Evolutionary conservation across 2,888 invertebrate species (phyloP).

Genomic region (Drosophila yooni): DNA sequence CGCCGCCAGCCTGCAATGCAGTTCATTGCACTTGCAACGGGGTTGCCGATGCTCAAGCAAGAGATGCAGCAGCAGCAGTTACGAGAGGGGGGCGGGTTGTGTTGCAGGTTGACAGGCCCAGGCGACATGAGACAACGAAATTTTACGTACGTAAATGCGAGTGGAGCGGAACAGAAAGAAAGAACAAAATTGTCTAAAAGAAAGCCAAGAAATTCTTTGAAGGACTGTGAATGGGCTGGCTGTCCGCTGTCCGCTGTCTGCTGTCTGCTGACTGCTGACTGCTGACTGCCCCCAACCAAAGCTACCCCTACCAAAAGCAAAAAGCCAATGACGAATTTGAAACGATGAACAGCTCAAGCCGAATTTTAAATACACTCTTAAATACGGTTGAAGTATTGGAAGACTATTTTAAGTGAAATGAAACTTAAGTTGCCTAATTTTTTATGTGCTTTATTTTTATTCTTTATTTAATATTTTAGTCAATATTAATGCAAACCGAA

Average conservation of each 20-base stretch:
- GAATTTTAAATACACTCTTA: neutral
- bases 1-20: conserved; percentile 75
- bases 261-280: neutral
- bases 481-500: too few species aligned
- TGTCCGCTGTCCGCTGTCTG: neutral
- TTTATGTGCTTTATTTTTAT: too few species aligned
- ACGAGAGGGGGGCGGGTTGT: conserved; percentile 1
- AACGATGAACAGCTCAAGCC: conserved; percentile 11
- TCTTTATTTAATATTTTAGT: too few species aligned
- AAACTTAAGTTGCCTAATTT: too few species aligned
- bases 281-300: neutral
- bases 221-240: conserved; percentile 59
- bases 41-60: conserved; percentile 38
- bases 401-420: too few species aligned
- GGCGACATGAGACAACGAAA: conserved; percentile 78
- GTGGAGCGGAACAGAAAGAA: conserved; percentile 3
- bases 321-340: conserved; percentile 71
- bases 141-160: conserved; percentile 34
- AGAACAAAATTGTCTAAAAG: conserved; percentile 38
- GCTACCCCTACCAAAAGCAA: conserved; percentile 6
- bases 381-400: too few species aligned
- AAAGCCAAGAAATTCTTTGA: conserved; percentile 79
- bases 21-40: conserved; percentile 75
- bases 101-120: conserved; percentile 77
- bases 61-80: conserved; percentile 7